phyloP scores from a whole-genome alignment of 1,140 invertebrate species.

The Armadillidium nasatum region DNA sequence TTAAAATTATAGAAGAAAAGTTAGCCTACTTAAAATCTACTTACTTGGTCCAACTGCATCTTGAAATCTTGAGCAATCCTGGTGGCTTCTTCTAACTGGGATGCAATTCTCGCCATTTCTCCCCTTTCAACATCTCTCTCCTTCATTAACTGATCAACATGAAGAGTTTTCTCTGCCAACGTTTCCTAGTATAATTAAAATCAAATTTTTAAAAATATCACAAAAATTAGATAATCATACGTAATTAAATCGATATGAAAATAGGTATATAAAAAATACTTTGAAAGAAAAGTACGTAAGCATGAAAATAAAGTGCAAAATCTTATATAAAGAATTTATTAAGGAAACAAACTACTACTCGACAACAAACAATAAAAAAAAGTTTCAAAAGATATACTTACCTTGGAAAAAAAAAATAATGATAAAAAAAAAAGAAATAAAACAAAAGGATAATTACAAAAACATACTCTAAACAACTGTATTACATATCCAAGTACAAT shows the following conservation, averaged over 20 bases:
- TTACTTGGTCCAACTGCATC: conserved; percentile 38
- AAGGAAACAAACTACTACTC: no score
- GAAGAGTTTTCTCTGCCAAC: conserved; percentile 85
- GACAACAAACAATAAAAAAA: no score
- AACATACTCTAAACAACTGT: no score
- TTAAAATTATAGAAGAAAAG: neutral
- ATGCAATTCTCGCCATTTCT: conserved; percentile 67
- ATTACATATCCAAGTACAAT: no score
- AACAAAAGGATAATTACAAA: no score
- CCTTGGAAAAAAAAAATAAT: no score
- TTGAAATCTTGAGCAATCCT: conserved; percentile 53
- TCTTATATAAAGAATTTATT: no score
- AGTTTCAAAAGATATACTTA: no score
- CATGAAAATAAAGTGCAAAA: no score
- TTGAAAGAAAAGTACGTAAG: no score
- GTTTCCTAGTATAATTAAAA: conserved; percentile 62
- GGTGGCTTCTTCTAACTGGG: conserved; percentile 61
- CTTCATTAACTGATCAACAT: conserved; percentile 76
- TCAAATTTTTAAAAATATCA: neutral
- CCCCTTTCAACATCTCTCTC: conserved; percentile 75
- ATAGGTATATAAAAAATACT: neutral
- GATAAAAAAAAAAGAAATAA: no score
- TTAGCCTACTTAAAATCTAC: neutral
- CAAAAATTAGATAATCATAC: neutral
- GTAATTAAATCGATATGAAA: neutral